A percentile compares a stretch with the other conserved stretches of the same genome.
Evolutionary conservation across 2,797 vertebrate genomes (phyloP).

Genomic region (Gouania willdenowi): DNA sequence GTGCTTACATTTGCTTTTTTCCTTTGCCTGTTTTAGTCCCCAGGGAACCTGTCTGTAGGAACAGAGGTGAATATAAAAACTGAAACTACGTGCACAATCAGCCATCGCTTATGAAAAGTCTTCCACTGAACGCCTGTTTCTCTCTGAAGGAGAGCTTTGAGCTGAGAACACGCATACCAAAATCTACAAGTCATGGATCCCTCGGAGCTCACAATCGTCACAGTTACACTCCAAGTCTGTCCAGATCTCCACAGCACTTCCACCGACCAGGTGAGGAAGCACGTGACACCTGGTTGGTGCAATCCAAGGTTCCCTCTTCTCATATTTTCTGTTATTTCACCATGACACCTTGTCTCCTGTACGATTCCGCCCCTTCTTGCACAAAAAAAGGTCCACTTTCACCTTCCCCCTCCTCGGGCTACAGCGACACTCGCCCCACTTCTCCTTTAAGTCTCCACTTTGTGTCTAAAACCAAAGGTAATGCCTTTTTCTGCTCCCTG

Average conservation of each 20-base stretch:
- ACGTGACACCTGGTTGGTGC: background rate
- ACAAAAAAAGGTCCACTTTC: conserved; percentile 76
- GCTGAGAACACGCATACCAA: conserved; percentile 79
- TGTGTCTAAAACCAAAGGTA: conserved; percentile 84
- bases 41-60: conserved; percentile 33
- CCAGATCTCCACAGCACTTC: conserved; percentile 92
- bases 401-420: conserved; percentile 73
- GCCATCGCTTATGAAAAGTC: too few relatives aligned
- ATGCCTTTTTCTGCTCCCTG: conserved; percentile 47
- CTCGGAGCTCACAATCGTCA: conserved; percentile 86
- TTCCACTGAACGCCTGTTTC: too few relatives aligned
- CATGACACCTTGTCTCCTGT: conserved; percentile 37
- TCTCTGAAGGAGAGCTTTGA: conserved; percentile 71
- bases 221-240: conserved; percentile 86
- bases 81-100: too few relatives aligned
- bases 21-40: conserved; percentile 39
- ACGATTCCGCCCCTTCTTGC: conserved; percentile 10
- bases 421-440: conserved; percentile 80
- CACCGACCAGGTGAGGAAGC: conserved; percentile 87
- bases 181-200: conserved; percentile 85
- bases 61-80: conserved; percentile 47
- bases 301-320: conserved; percentile 28
- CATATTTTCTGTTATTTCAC: conserved; percentile 11
- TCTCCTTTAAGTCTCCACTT: conserved; percentile 84
- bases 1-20: conserved; percentile 1